Percentiles rank a stretch among this genome's conserved stretches.
phyloP scores from a whole-genome alignment of 2,797 vertebrate genomes.

The Danio jaintianensis region DNA sequence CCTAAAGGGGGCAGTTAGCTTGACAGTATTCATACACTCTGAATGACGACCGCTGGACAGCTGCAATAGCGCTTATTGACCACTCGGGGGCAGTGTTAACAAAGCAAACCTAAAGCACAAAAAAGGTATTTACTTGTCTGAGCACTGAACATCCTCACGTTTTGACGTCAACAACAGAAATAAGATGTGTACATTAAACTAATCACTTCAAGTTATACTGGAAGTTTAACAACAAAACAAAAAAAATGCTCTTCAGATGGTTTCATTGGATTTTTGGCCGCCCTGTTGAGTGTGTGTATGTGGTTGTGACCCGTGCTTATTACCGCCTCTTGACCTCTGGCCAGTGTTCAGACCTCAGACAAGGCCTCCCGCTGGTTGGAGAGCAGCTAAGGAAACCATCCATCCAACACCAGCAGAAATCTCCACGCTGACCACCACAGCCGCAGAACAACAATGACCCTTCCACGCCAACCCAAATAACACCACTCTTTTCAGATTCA shows the following conservation, averaged over 20 bases:
- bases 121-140: background rate
- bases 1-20: slow-evolving; percentile 72
- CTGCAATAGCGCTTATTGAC: slow-evolving; percentile 12
- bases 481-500: background rate
- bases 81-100: slow-evolving; percentile 64
- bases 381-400: slow-evolving; percentile 31
- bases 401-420: slow-evolving; percentile 34
- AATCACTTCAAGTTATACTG: background rate
- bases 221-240: background rate
- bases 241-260: background rate
- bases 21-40: slow-evolving; percentile 24
- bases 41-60: background rate
- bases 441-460: slow-evolving; percentile 30
- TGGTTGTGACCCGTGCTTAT: slow-evolving; percentile 24
- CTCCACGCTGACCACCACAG: slow-evolving; percentile 36
- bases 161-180: background rate
- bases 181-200: background rate
- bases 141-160: background rate
- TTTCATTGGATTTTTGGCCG: background rate
- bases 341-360: slow-evolving; percentile 33
- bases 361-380: slow-evolving; percentile 41
- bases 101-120: slow-evolving; percentile 45
- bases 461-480: slow-evolving; percentile 9
- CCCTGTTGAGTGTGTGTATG: slow-evolving; percentile 3
- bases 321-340: slow-evolving; percentile 42